A percentile compares a stretch with the other conserved stretches of the same genome.
phyloP scores from a whole-genome alignment of 2,113 vertebrate species.

The Bos javanicus region DNA sequence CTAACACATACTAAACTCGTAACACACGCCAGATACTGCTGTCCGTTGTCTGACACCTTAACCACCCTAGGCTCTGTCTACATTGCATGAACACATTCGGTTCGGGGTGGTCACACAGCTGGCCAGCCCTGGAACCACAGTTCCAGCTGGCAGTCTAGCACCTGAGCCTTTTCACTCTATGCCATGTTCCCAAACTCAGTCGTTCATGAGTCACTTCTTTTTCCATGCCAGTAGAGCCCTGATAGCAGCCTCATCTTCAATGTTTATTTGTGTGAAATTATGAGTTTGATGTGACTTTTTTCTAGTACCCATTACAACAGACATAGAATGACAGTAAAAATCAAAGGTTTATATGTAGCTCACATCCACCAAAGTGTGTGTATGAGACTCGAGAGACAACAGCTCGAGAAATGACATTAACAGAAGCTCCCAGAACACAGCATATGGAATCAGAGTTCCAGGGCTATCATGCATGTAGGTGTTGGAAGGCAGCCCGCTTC shows the following conservation, averaged over 20 bases:
- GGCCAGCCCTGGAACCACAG: neutral
- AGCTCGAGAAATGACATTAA: neutral
- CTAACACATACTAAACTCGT: neutral
- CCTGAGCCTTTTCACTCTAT: neutral
- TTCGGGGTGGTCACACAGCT: too few relatives aligned
- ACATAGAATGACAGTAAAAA: neutral
- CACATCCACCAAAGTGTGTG: neutral
- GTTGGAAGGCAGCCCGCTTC: neutral
- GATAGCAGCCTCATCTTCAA: neutral
- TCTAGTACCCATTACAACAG: neutral
- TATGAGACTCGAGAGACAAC: neutral
- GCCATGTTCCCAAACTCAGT: neutral
- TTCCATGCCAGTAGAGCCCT: neutral
- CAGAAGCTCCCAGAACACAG: neutral
- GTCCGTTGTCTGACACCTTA: neutral
- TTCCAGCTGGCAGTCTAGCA: neutral
- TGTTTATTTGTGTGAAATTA: neutral
- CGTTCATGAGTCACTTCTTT: neutral
- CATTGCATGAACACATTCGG: neutral
- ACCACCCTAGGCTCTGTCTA: too few relatives aligned
- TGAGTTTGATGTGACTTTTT: neutral
- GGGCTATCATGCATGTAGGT: rapidly evolving
- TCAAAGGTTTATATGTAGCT: neutral
- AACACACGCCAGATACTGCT: neutral
- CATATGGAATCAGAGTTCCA: neutral